phyloP scores from a whole-genome alignment of 2,888 invertebrate genomes.

The Drosophila tripunctata region DNA sequence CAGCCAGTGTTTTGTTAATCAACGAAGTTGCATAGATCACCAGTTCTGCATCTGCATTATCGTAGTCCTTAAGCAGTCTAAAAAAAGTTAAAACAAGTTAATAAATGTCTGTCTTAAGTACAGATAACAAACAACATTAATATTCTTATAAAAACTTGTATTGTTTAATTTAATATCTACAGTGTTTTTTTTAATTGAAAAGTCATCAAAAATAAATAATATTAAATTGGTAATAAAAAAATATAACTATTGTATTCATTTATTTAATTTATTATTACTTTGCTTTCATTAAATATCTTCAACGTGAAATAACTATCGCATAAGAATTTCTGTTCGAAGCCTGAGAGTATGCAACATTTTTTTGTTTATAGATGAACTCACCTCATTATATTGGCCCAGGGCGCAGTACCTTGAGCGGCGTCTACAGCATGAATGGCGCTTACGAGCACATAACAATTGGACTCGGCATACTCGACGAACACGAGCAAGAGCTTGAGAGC shows the following conservation, averaged over 20 bases:
- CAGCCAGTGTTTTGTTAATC: conserved; percentile 97
- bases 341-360: background rate
- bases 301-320: background rate
- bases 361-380: too few species aligned
- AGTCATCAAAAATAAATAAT: too few species aligned
- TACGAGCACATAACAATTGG: conserved; percentile 95
- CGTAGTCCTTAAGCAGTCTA: conserved; percentile 95
- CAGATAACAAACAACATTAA: background rate
- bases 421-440: conserved; percentile 95
- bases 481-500: conserved; percentile 97
- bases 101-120: background rate
- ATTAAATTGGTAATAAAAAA: too few species aligned
- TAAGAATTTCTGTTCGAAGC: background rate
- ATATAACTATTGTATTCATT: too few species aligned
- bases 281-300: background rate
- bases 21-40: conserved; percentile 98
- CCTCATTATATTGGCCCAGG: conserved; percentile 91
- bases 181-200: too few species aligned
- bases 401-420: conserved; percentile 87
- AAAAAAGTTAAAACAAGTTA: background rate
- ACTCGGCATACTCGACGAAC: conserved; percentile 98
- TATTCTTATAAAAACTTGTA: too few species aligned
- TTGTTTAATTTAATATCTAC: too few species aligned
- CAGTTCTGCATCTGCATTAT: conserved; percentile 97
- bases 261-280: too few species aligned